Base-by-base conservation (phyloP, 2,113 vertebrate species). In the Amia ocellicauda region DNA sequence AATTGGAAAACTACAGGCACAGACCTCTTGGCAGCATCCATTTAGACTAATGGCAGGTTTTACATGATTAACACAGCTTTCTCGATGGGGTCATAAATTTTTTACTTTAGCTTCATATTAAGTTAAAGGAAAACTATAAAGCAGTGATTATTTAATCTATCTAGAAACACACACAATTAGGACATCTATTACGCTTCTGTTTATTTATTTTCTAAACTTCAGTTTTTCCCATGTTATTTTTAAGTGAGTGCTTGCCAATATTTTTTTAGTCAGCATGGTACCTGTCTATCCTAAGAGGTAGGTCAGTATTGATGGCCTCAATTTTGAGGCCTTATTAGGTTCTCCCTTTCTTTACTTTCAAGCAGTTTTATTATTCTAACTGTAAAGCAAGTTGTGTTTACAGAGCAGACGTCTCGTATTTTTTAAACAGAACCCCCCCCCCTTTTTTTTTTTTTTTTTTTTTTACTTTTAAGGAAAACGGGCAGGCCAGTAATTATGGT, bases 111-210 rank as follows among this genome's bases (percentile, higher is more conserved):
- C 74, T 79, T 81, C 78, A 73, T 76, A 77, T 69, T 70, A 70
- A 47, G 36, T 69, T 81, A 78, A 83, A 80, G 72, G 51, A 75
- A 85, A 83, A 75, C 71, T 81, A 68, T 76, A 75, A 81, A 83
- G 80, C 70, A 74, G 66, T 69, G 66, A 83, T 77, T 77, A 79
- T 79, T 66, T 80, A 73, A 68, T 62, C 26, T 77, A 67, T 70
- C 72, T 56, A 72, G 79, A 81, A 83, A 83, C 79, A 76, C 67
- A 80, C 73, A 79, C 55, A 67, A 76, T 53, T 74, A 77, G 73
- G 72, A 72, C 19, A 14, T 74, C 59, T 63, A 73, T 80, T 68
- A 58, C 41, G 55, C n/a, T 17, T 75, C 71, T 29, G 5, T 57
- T 29, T 31, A 19, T 83, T 86, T 83, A 77, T 86, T 85, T 85